A percentile compares a stretch with the other conserved stretches of the same genome.
Conservation (phyloP, 2,113 vertebrate species). For the Petaurus breviceps region DNA sequence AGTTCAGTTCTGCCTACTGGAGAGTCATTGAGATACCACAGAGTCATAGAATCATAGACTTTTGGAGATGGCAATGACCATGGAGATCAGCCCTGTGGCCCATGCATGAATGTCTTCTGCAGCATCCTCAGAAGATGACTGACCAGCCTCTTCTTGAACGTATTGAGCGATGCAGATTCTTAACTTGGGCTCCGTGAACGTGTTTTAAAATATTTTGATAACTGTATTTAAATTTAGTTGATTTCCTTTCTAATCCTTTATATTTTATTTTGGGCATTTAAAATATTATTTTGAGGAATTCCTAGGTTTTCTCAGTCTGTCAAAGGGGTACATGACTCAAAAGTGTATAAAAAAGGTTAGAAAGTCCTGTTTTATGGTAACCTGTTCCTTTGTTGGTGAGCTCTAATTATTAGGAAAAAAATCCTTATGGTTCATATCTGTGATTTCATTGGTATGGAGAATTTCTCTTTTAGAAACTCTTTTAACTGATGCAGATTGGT, state of each 20-base stretch:
- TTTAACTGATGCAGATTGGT: background rate
- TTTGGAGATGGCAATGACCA: background rate
- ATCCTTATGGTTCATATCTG: background rate
- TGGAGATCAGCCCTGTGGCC: background rate
- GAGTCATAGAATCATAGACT: background rate
- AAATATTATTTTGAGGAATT: background rate
- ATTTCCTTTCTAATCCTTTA: background rate
- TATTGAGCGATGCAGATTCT: background rate
- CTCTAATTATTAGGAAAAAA: background rate
- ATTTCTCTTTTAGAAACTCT: background rate
- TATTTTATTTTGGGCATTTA: background rate
- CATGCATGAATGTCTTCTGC: background rate
- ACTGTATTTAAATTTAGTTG: background rate
- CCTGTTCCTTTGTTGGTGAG: background rate
- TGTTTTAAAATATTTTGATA: background rate
- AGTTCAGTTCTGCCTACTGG: background rate
- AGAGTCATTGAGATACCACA: background rate
- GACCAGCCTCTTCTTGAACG: background rate
- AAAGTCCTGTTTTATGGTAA: background rate
- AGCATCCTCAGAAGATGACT: background rate
- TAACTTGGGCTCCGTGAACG: background rate
- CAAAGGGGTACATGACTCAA: background rate
- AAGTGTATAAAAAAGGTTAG: background rate
- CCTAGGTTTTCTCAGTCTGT: background rate
- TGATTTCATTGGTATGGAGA: background rate